Evolutionary conservation across 1,140 invertebrate genomes (phyloP), one percentile per base, ranked within the genome.

Genomic region (Hormaphis cornu): DNA sequence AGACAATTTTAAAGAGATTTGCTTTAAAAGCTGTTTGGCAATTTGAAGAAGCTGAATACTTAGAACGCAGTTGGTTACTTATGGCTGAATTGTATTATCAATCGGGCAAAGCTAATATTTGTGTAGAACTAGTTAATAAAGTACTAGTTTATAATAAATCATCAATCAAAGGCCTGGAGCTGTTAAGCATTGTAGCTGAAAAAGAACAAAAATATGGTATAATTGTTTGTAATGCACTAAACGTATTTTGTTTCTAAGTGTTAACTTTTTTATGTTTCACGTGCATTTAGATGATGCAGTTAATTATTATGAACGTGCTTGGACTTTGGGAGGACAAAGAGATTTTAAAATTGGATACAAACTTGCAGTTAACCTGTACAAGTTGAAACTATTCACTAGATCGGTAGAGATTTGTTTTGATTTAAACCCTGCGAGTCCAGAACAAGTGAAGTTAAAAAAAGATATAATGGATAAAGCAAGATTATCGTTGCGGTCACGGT

Each of bases 391-490:
- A 69, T 94, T 87, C 77, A 89, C 92, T 0, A 90, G 95, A 75
- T 86, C 87, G 5, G 91, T 97, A 74, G 89, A 93, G 75, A 83
- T 89, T 1, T 90, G 89, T 71, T 87, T 95, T 71, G 83, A 88
- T 72, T 88, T 98, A 6, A 76, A 97, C 6, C 85, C 84, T 71
- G 80, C 85, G 44, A 89, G 88, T 79, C 90, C 93, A 0, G 90
- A 95, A 73, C 97, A 94, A 81, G 89, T 91, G 0, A 89, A 90
- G 73, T 89, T 98, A 7, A 86, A 84, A 71, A 96, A 95, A 77
- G 95, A 97, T 71, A 92, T 98, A 73, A 80, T 97, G 30, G 94
- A 97, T 71, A 97, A 97, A 79, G 91, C 91, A n/a, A 85, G 93
- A 72, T 84, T 83, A 74, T 90, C 89, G 82, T 81, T 94, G 72